Conservation (phyloP, 2,113 vertebrate genomes). For the Miniopterus natalensis region DNA sequence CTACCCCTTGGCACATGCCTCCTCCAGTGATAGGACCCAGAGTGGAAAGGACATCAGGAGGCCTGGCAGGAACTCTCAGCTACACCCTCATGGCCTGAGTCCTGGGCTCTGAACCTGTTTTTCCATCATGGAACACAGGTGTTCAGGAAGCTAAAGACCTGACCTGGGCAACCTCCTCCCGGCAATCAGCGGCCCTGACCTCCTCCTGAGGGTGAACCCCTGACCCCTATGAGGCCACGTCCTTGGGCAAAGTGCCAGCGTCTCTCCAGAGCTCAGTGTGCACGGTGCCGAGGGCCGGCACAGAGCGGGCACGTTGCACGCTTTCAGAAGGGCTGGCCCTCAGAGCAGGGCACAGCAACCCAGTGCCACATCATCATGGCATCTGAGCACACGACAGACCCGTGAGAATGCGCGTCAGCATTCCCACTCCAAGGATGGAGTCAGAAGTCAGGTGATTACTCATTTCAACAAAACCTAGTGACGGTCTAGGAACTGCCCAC, state of each 20-base stretch:
- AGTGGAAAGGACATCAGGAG: background rate
- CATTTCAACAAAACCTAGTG: background rate
- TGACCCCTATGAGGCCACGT: background rate
- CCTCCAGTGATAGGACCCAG: too few relatives aligned
- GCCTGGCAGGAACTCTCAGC: background rate
- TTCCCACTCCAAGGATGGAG: background rate
- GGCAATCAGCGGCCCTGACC: background rate
- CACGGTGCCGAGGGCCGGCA: background rate
- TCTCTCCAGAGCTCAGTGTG: too few relatives aligned
- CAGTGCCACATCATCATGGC: background rate
- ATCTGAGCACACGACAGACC: background rate
- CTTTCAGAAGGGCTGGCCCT: background rate
- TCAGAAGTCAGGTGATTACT: background rate
- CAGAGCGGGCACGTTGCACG: background rate
- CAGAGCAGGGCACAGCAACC: background rate
- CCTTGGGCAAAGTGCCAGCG: rapidly evolving
- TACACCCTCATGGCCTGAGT: background rate
- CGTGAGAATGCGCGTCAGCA: rapidly evolving
- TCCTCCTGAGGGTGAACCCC: background rate
- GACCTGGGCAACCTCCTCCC: too few relatives aligned
- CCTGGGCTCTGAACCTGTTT: background rate
- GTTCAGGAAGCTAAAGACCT: background rate
- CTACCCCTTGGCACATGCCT: rapidly evolving
- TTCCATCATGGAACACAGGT: background rate
- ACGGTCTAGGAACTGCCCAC: background rate